A percentile compares a stretch with the other conserved stretches of the same genome.
Conservation (phyloP, 1,140 invertebrate species). For the Apis dorsata region DNA sequence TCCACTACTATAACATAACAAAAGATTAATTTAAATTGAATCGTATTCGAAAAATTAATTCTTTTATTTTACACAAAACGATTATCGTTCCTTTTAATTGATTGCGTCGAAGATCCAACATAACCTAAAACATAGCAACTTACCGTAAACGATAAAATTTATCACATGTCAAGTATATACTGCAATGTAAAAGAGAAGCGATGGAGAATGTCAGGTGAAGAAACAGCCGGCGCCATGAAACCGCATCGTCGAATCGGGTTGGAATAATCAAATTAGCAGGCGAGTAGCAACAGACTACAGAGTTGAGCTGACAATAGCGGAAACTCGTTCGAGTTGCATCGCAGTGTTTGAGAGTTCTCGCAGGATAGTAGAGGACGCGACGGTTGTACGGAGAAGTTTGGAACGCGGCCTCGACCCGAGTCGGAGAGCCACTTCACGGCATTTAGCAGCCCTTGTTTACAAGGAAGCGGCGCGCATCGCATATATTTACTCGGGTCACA, state of each 20-base stretch:
- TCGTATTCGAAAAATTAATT: too few species aligned
- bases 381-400: constrained; percentile 29
- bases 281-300: not conserved
- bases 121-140: too few species aligned
- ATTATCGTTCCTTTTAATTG: too few species aligned
- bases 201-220: not conserved
- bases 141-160: too few species aligned
- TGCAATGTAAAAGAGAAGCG: too few species aligned
- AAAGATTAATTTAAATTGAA: too few species aligned
- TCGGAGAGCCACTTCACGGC: constrained; percentile 54
- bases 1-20: too few species aligned
- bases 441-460: constrained; percentile 74
- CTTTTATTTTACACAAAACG: too few species aligned
- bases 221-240: constrained; percentile 1
- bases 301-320: constrained; percentile 20
- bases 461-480: constrained; percentile 73
- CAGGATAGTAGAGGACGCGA: not conserved
- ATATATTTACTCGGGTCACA: constrained; percentile 72
- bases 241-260: not conserved
- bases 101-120: too few species aligned
- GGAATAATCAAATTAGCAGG: constrained; percentile 33
- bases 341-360: not conserved
- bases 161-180: too few species aligned
- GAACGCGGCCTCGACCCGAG: constrained; percentile 64
- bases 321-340: constrained; percentile 1